Evolutionary conservation across 2,797 vertebrate genomes (phyloP).

Genomic region (Siniperca obscura): DNA sequence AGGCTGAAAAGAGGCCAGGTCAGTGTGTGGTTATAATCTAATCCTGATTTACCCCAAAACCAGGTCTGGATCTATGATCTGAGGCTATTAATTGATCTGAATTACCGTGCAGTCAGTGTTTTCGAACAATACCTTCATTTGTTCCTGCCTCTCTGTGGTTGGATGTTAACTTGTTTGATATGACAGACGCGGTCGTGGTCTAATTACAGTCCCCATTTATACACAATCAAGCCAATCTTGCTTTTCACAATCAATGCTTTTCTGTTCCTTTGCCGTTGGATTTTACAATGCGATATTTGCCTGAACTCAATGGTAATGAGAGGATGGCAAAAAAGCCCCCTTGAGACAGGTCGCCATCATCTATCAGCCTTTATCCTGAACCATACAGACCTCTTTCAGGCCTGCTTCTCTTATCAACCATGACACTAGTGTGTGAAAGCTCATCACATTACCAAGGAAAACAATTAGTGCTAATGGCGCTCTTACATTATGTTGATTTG

Average conservation of each 20-base stretch:
- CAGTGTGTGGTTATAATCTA: constrained; percentile 27
- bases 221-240: constrained; percentile 36
- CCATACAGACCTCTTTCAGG: constrained; percentile 10
- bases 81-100: constrained; percentile 47
- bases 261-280: constrained; percentile 27
- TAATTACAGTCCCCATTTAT: constrained; percentile 50
- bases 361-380: constrained; percentile 27
- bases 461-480: constrained; percentile 24
- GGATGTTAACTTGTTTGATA: constrained; percentile 46
- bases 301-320: constrained; percentile 43
- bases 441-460: constrained; percentile 35
- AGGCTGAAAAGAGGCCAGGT: constrained; percentile 42
- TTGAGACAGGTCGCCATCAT: constrained; percentile 36
- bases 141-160: constrained; percentile 17
- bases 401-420: constrained; percentile 27
- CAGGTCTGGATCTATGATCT: constrained; percentile 16
- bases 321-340: constrained; percentile 17
- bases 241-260: constrained; percentile 21
- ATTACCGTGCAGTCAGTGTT: constrained; percentile 26
- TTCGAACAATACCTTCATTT: constrained; percentile 44
- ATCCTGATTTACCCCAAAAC: constrained; percentile 27
- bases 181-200: background rate
- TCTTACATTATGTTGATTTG: constrained; percentile 28
- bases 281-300: constrained; percentile 32
- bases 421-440: constrained; percentile 34